Conservation (phyloP, 2,888 invertebrate species). For the Willowsia nigromaculata region DNA sequence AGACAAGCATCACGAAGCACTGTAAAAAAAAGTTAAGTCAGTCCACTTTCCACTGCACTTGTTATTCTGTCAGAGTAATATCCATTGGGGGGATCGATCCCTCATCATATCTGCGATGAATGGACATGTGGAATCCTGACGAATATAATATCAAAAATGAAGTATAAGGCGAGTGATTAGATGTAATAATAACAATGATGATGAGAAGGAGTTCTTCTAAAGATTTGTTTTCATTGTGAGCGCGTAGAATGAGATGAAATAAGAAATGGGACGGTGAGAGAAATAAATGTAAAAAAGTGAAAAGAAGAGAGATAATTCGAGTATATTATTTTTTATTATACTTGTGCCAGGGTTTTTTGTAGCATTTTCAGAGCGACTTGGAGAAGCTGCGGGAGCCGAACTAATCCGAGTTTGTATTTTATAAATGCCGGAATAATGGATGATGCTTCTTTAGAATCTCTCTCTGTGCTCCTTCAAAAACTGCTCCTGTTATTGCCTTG, state of each 20-base stretch:
- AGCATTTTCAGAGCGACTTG: conserved; percentile 48
- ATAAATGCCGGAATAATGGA: conserved; percentile 73
- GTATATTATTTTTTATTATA: conserved; percentile 34
- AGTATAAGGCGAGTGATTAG: conserved; percentile 64
- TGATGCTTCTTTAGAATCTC: conserved; percentile 58
- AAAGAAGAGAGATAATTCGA: not conserved
- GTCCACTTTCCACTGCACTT: conserved; percentile 40
- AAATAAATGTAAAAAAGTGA: too few species aligned
- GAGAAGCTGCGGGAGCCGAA: conserved; percentile 72
- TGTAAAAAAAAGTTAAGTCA: not conserved
- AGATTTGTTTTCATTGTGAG: not conserved
- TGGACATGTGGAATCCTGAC: conserved; percentile 64
- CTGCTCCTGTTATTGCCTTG: conserved; percentile 63
- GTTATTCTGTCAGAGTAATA: conserved; percentile 43
- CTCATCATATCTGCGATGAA: conserved; percentile 55
- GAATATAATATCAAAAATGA: conserved; percentile 58
- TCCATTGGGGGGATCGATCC: conserved; percentile 59
- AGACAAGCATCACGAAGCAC: not conserved
- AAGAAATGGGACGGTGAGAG: conserved; percentile 43
- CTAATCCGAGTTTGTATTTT: conserved; percentile 73
- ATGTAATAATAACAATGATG: conserved; percentile 57
- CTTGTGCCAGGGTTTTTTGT: conserved; percentile 43
- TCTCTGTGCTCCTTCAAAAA: conserved; percentile 25
- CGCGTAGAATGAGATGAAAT: too few species aligned
- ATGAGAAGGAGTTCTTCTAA: conserved; percentile 34